A percentile compares a stretch with the other conserved stretches of the same genome.
Conservation (phyloP, 2,888 invertebrate genomes). For the Tridacna crocea region DNA sequence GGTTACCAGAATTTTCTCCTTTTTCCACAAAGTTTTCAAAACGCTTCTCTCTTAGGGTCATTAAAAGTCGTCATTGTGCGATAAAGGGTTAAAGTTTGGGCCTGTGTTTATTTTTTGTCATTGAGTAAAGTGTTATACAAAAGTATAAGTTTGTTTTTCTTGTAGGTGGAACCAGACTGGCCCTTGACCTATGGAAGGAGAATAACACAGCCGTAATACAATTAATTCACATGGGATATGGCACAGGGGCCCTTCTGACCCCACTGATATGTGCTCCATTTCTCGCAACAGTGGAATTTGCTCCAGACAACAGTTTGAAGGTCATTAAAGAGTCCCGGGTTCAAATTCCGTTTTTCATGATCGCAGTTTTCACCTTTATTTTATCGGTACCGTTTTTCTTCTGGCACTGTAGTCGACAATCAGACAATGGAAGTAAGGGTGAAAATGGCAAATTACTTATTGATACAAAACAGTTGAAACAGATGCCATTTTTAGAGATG, state of each 20-base stretch:
- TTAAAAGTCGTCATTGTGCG: no score
- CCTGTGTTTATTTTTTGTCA: not conserved
- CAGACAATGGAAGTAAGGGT: not conserved
- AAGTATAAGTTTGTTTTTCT: not conserved
- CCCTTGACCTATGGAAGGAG: constrained; percentile 43
- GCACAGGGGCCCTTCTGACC: constrained; percentile 47
- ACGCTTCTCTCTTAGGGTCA: no score
- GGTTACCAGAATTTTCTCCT: not conserved
- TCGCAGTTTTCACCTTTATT: constrained; percentile 35
- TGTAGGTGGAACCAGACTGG: constrained; percentile 40
- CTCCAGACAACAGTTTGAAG: constrained; percentile 15
- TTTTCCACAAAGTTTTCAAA: not conserved
- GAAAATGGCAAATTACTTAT: not conserved
- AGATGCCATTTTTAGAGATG: constrained; percentile 31
- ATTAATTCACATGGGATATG: constrained; percentile 51
- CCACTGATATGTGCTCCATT: constrained; percentile 48
- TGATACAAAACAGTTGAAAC: not conserved
- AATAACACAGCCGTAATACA: constrained; percentile 39
- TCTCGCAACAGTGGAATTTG: constrained; percentile 34
- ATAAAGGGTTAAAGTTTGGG: not conserved
- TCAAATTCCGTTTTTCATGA: constrained; percentile 33
- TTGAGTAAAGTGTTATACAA: not conserved
- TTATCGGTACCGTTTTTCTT: constrained; percentile 42
- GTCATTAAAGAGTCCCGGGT: constrained; percentile 51
- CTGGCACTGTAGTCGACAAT: constrained; percentile 19